Evolutionary conservation across 2,888 invertebrate species (phyloP).

Genomic region (Drosophila borealis): DNA sequence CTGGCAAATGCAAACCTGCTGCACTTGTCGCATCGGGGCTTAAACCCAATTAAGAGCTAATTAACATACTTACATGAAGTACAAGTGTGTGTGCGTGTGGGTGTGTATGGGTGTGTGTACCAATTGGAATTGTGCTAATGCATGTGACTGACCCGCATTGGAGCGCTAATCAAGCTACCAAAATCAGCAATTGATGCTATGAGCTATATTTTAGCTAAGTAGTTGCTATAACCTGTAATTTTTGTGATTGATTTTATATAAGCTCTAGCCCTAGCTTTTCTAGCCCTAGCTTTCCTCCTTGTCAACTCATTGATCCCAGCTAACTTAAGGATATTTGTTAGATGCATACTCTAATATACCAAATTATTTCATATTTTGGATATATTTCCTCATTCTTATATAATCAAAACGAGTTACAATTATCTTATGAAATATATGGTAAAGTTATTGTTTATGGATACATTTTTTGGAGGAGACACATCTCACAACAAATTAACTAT

Average conservation of each 20-base stretch:
- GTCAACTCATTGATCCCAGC: background rate
- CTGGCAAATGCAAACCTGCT: slow-evolving; percentile 40
- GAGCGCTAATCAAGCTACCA: slow-evolving; percentile 23
- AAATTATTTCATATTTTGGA: too few relatives aligned
- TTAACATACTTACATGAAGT: slow-evolving; percentile 61
- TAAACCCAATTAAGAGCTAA: slow-evolving; percentile 70
- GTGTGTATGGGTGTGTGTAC: slow-evolving; percentile 12
- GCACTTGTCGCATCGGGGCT: slow-evolving; percentile 54
- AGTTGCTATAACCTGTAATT: background rate
- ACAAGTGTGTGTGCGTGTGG: background rate
- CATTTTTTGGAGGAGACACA: too few relatives aligned
- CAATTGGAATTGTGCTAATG: slow-evolving; percentile 50
- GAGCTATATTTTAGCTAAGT: background rate
- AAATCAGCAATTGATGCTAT: slow-evolving; percentile 2
- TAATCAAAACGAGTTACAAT: too few relatives aligned
- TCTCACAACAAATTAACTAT: too few relatives aligned
- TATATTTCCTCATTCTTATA: too few relatives aligned
- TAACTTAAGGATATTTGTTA: background rate
- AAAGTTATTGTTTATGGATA: too few relatives aligned
- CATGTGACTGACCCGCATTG: slow-evolving; percentile 18
- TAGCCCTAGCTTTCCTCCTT: too few relatives aligned
- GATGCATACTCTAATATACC: too few relatives aligned
- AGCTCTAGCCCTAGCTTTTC: too few relatives aligned
- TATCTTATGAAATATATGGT: too few relatives aligned
- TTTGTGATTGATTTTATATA: background rate